phyloP scores from a whole-genome alignment of 2,888 invertebrate species.

The Acleris literana region DNA sequence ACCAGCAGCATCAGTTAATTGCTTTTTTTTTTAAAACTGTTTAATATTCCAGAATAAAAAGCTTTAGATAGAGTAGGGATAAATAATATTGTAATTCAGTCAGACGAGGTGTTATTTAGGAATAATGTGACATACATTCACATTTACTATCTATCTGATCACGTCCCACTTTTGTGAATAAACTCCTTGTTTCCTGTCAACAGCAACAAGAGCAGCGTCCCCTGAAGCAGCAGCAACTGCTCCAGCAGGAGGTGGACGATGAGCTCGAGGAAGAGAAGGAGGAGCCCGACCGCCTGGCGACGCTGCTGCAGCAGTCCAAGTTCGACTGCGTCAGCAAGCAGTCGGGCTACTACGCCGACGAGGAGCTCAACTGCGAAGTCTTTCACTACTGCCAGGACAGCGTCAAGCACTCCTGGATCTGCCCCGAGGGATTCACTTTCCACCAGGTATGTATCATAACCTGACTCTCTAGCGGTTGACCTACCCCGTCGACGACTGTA shows the following conservation, averaged over 20 bases:
- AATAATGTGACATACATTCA: too few species aligned
- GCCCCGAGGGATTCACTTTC: slow-evolving; percentile 95
- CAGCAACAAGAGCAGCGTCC: slow-evolving; percentile 64
- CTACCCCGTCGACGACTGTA: too few species aligned
- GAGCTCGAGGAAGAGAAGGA: slow-evolving; percentile 89
- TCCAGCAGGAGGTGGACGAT: slow-evolving; percentile 59
- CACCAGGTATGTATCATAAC: slow-evolving; percentile 85
- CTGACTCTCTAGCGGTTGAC: not conserved
- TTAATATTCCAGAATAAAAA: too few species aligned
- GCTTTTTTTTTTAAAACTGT: too few species aligned
- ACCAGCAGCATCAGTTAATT: too few species aligned
- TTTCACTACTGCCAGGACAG: slow-evolving; percentile 97
- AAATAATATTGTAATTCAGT: too few species aligned
- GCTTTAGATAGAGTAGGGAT: too few species aligned
- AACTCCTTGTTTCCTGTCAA: too few species aligned
- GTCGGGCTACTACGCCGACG: slow-evolving; percentile 96
- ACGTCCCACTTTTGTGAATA: too few species aligned
- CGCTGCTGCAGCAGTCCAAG: slow-evolving; percentile 91
- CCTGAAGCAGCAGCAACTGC: slow-evolving; percentile 59
- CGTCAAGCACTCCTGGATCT: slow-evolving; percentile 95
- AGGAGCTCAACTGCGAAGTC: slow-evolving; percentile 93
- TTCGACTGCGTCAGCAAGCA: slow-evolving; percentile 91
- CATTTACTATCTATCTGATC: too few species aligned
- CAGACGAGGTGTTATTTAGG: too few species aligned
- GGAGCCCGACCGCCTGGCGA: slow-evolving; percentile 92